Conservation (phyloP, 2,113 vertebrate genomes). For the Ceyx cyanopectus region DNA sequence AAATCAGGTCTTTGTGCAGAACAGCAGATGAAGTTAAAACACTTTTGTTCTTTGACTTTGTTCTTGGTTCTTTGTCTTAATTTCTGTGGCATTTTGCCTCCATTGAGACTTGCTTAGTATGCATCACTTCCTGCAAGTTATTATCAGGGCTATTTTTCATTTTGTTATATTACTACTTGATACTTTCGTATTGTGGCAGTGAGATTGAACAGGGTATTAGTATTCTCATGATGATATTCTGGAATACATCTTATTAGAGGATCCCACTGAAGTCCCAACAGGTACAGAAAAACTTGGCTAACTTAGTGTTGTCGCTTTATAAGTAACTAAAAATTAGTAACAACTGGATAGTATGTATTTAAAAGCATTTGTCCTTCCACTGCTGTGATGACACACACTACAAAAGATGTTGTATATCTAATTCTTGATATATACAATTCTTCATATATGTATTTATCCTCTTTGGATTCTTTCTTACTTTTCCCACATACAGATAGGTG, state of each 20-base stretch:
- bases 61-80: constrained; percentile 49
- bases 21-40: constrained; percentile 26
- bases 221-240: neutral
- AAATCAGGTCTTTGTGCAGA: neutral
- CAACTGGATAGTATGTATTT: neutral
- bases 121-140: constrained; percentile 22
- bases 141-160: constrained; percentile 48
- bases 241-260: neutral
- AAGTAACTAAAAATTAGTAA: neutral
- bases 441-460: neutral
- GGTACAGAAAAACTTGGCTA: neutral
- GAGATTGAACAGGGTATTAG: constrained; percentile 2
- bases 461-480: neutral
- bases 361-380: neutral
- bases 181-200: constrained; percentile 19
- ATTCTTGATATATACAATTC: neutral
- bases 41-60: constrained; percentile 31
- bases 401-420: neutral
- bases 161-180: constrained; percentile 30
- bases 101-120: constrained; percentile 30
- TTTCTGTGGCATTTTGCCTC: constrained; percentile 42
- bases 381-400: neutral
- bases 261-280: neutral
- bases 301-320: neutral
- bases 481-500: constrained; percentile 79